Conservation (phyloP, 2,888 invertebrate genomes). For the Pristionchus mayeri region DNA sequence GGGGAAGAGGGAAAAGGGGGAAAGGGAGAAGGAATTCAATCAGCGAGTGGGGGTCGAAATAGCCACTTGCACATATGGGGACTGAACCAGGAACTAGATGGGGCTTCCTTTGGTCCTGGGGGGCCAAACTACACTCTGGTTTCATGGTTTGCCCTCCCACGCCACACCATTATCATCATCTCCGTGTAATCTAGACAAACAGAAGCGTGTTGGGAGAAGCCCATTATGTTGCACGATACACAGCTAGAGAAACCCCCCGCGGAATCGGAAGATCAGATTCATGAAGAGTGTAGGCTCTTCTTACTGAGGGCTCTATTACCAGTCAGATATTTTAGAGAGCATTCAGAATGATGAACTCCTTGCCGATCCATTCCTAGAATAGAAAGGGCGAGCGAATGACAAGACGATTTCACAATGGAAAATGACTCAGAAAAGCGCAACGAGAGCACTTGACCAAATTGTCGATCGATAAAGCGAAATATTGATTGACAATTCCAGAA, state of each 20-base stretch:
- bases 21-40: conserved; percentile 30
- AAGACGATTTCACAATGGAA: too few relatives aligned
- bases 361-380: too few relatives aligned
- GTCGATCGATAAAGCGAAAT: too few relatives aligned
- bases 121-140: conserved; percentile 2
- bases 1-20: conserved; percentile 13
- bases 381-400: too few relatives aligned
- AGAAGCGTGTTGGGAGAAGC: background rate
- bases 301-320: too few relatives aligned
- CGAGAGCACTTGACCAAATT: too few relatives aligned
- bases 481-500: conserved; percentile 50
- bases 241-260: conserved; percentile 21
- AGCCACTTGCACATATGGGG: background rate
- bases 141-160: background rate
- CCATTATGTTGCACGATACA: background rate
- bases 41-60: background rate
- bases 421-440: too few relatives aligned
- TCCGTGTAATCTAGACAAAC: background rate
- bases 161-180: background rate
- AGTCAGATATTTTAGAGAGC: too few relatives aligned
- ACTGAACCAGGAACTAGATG: conserved; percentile 14
- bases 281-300: too few relatives aligned
- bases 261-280: conserved; percentile 32
- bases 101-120: background rate
- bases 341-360: too few relatives aligned